phyloP scores from a whole-genome alignment of 2,888 invertebrate species.

The Clistopyga incitator region DNA sequence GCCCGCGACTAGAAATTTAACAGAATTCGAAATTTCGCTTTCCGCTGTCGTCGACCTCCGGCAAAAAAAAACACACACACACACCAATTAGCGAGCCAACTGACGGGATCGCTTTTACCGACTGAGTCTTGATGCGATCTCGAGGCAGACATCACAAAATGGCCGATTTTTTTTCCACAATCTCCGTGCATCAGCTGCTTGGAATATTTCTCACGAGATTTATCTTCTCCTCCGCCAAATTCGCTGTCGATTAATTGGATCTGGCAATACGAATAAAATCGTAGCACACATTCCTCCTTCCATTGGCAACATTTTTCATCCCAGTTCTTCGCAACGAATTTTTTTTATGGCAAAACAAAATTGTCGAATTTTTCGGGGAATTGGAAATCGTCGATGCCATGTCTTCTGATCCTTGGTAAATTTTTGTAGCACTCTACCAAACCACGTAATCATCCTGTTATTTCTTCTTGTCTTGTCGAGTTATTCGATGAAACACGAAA shows the following conservation, averaged over 20 bases:
- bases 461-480: neutral
- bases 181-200: conserved; percentile 16
- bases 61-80: no score
- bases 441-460: neutral
- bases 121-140: conserved; percentile 13
- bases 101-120: neutral
- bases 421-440: conserved; percentile 60
- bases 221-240: neutral
- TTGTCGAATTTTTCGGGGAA: neutral
- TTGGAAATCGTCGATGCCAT: neutral
- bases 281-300: neutral
- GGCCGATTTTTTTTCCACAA: conserved; percentile 38
- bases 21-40: conserved; percentile 2
- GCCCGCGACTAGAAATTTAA: neutral
- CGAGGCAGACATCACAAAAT: conserved; percentile 25
- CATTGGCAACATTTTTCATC: neutral
- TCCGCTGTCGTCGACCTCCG: neutral
- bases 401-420: conserved; percentile 13
- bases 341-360: neutral
- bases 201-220: neutral
- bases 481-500: neutral
- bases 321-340: conserved; percentile 7
- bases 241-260: conserved; percentile 11
- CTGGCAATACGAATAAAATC: neutral
- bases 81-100: conserved; percentile 5